phyloP scores from a whole-genome alignment of 35 echinoderm and acorn worm species.

The Hemicentrotus pulcherrimus region DNA sequence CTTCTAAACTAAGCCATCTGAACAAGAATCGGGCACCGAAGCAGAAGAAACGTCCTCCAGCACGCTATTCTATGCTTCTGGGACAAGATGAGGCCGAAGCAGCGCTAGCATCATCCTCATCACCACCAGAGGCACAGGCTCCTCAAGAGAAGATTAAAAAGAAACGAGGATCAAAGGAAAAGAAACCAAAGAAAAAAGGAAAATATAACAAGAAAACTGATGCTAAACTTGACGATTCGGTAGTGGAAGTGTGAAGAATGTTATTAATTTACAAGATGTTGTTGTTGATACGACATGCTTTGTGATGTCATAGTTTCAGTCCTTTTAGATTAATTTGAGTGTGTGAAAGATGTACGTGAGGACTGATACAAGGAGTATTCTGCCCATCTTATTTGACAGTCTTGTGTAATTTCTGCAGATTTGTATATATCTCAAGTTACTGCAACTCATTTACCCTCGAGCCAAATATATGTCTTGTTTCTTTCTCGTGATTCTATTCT shows the following conservation, averaged over 20 bases:
- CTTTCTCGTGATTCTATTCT: not conserved
- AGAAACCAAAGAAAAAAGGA: constrained; percentile 57
- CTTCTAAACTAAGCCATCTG: constrained; percentile 67
- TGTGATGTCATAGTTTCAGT: not conserved
- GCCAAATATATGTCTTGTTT: constrained; percentile 1
- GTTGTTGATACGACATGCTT: not conserved
- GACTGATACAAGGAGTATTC: not conserved
- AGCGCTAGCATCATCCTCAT: not conserved
- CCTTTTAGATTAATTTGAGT: not conserved
- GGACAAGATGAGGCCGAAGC: constrained; percentile 12
- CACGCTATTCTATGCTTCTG: constrained; percentile 49
- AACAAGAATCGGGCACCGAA: constrained; percentile 84
- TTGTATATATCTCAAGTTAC: not conserved
- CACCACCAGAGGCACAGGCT: not conserved
- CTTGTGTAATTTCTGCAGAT: not conserved
- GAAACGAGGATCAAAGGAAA: constrained; percentile 50
- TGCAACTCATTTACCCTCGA: not conserved
- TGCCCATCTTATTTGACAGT: not conserved
- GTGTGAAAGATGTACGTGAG: not conserved
- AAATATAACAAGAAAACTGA: constrained; percentile 54
- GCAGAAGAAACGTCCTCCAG: constrained; percentile 70
- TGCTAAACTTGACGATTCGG: constrained; percentile 29
- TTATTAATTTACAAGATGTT: not conserved
- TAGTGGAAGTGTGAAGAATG: not conserved
- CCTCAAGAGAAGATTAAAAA: constrained; percentile 45